Evolutionary conservation across 2,113 vertebrate genomes (phyloP), one percentile per base, ranked within the genome.

Genomic region (Amphiprion percula): DNA sequence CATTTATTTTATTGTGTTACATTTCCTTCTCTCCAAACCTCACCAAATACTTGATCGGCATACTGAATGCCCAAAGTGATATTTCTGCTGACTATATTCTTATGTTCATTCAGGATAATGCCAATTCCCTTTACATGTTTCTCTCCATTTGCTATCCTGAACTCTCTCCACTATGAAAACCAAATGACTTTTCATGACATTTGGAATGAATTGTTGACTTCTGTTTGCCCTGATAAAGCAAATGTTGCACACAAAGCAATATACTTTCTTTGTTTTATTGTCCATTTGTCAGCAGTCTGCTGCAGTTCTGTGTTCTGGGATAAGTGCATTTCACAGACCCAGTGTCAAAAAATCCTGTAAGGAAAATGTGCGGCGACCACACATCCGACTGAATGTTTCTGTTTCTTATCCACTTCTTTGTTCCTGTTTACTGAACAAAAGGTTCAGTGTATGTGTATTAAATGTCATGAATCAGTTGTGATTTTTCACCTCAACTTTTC

Each of bases 241-340:
- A 80, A 68, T 68, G 16, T 55, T 67, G 55, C 69, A 44, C 50
- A 41, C 60, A 77, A 78, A 74, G 52, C 77, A 83, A 60, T 69
- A 30, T n/a, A 44, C 17, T 63, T 61, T 65, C 12, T 66, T 49
- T 72, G 23, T 66, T 81, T 73, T 73, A 77, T 59, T 74, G 19
- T 26, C 53, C 23, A 56, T 76, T 75, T 79, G 55, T 73, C 59
- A 83, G 67, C 67, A 52, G 68, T 74, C 39, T 69, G 54, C 63
- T 55, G 23, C 50, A 39, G 46, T 68, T 74, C 52, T 58, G 60
- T 46, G 58, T 58, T 46, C 60, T 74, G 75, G 44, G 49, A 74
- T 77, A 56, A 74, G 65, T 60, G 68, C 44, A 71, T 67, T 77
- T 74, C 33, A 85, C 52, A 68, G 19, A 72, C 10, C 37, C 15